Percentiles rank a stretch among this genome's conserved stretches.
Conservation (phyloP, 2,888 invertebrate species). For the Tetragnatha montana region DNA sequence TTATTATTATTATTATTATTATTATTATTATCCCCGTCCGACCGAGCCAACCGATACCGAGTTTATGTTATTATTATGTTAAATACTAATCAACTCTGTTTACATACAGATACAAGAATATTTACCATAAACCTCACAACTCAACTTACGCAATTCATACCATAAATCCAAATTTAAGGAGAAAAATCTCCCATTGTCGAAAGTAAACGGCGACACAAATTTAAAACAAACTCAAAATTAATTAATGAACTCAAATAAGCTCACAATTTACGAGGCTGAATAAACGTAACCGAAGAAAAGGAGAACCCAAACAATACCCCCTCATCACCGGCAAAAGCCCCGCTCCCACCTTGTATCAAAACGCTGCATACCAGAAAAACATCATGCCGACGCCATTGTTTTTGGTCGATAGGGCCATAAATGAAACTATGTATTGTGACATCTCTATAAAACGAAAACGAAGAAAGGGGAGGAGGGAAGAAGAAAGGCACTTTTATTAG, state of each 20-base stretch:
- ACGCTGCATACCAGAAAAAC: not conserved
- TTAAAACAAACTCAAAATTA: not conserved
- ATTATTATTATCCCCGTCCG: too few species aligned
- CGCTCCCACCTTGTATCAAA: not conserved
- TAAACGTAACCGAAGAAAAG: not conserved
- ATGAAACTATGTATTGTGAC: constrained; percentile 51
- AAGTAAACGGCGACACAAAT: not conserved
- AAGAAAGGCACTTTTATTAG: constrained; percentile 52
- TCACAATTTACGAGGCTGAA: not conserved
- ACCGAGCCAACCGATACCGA: too few species aligned
- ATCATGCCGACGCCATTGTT: constrained; percentile 9
- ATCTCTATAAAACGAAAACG: constrained; percentile 31
- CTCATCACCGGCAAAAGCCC: not conserved
- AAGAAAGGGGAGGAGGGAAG: not conserved
- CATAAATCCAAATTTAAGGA: too few species aligned
- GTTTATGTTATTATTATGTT: too few species aligned
- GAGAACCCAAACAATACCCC: not conserved
- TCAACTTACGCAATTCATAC: too few species aligned
- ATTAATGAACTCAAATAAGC: not conserved
- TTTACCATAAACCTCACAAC: too few species aligned
- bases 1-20: too few species aligned
- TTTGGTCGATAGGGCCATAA: constrained; percentile 49
- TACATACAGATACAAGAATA: too few species aligned
- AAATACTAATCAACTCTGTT: too few species aligned
- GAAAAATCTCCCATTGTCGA: too few species aligned